Evolutionary conservation across 1,140 invertebrate species (phyloP).

Genomic region (Tribolium castaneum): DNA sequence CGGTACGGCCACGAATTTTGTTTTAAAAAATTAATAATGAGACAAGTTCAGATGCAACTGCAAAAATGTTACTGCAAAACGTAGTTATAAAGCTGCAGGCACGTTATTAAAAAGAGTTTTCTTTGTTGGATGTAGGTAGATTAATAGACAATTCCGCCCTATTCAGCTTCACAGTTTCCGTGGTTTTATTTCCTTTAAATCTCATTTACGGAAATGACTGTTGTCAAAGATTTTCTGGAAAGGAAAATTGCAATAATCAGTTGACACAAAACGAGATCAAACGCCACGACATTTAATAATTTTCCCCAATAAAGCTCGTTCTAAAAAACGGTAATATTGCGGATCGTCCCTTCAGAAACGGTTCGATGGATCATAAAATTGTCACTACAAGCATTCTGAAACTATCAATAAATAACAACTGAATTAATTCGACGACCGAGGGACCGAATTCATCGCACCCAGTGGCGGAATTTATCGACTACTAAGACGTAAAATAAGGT

Average conservation of each 20-base stretch:
- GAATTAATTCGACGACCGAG: conserved; percentile 37
- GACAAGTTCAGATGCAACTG: too few relatives aligned
- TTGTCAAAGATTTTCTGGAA: neutral
- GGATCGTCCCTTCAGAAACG: neutral
- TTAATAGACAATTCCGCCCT: neutral
- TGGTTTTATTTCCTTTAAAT: neutral
- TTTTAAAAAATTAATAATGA: too few relatives aligned
- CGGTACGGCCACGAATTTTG: too few relatives aligned
- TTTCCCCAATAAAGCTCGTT: neutral
- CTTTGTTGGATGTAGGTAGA: neutral
- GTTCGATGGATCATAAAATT: neutral
- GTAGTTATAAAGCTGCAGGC: too few relatives aligned
- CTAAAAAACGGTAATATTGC: neutral
- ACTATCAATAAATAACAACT: conserved; percentile 45
- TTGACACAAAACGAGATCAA: neutral
- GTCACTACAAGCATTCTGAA: neutral
- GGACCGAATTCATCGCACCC: conserved; percentile 39
- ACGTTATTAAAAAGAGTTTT: too few relatives aligned
- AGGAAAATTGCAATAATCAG: neutral
- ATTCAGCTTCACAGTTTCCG: neutral
- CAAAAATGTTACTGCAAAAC: too few relatives aligned
- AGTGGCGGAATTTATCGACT: conserved; percentile 46
- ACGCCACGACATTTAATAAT: neutral
- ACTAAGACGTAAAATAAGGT: conserved; percentile 50
- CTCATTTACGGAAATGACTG: neutral